These are phyloP conservation scores for Antheraea pernyi DNA, from an alignment of 1,140 invertebrate genomes.

Conservation along the genomic window DNA sequence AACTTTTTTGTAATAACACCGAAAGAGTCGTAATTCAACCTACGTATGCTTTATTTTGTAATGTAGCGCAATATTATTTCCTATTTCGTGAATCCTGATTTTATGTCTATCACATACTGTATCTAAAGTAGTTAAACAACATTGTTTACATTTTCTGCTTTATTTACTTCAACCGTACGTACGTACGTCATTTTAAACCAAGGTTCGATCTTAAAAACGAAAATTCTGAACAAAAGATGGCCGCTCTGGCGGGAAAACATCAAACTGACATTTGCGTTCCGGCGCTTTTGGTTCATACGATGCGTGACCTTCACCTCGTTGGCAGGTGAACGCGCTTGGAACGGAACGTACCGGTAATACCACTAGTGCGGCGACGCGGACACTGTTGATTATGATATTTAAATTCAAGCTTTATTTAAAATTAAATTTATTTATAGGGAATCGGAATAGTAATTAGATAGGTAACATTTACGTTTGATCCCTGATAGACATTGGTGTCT, in stretches of 20 bases:
- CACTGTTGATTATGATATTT: background rate
- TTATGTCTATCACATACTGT: background rate
- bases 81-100: background rate
- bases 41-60: background rate
- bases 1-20: background rate
- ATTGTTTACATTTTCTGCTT: conserved; percentile 1
- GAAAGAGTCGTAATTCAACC: background rate
- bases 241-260: conserved; percentile 52
- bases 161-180: background rate
- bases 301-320: conserved; percentile 68
- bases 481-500: too few relatives aligned
- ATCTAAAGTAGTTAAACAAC: background rate
- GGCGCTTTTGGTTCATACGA: conserved; percentile 52
- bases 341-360: conserved; percentile 35
- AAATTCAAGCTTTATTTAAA: background rate
- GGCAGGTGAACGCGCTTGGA: conserved; percentile 50
- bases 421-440: background rate
- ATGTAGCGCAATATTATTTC: background rate
- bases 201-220: conserved; percentile 41
- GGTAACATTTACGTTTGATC: too few relatives aligned
- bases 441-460: too few relatives aligned
- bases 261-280: conserved; percentile 64
- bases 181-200: background rate
- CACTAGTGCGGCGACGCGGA: conserved; percentile 20
- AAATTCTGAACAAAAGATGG: conserved; percentile 63